Percentiles rank a stretch among this genome's conserved stretches.
Conservation (phyloP, 2,888 invertebrate species). For the Leucoma salicis region DNA sequence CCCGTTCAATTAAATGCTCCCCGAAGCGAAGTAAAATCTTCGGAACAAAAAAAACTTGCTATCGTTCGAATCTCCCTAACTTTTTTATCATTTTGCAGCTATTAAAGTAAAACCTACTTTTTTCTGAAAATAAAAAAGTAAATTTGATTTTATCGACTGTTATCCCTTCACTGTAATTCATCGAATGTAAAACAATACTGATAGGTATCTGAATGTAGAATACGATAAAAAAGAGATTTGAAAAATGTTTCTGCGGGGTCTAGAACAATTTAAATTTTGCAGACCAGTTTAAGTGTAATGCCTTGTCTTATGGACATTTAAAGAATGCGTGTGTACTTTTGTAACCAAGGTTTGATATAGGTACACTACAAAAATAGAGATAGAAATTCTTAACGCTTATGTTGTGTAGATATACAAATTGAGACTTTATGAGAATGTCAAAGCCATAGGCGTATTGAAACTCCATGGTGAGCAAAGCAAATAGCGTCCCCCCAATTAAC, state of each 20-base stretch:
- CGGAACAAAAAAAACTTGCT: slow-evolving; percentile 55
- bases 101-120: slow-evolving; percentile 67
- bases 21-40: slow-evolving; percentile 60
- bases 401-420: slow-evolving; percentile 17
- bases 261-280: slow-evolving; percentile 55
- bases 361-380: slow-evolving; percentile 10
- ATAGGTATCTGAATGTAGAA: slow-evolving; percentile 64
- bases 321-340: slow-evolving; percentile 36
- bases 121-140: slow-evolving; percentile 57
- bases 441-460: slow-evolving; percentile 31
- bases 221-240: slow-evolving; percentile 64
- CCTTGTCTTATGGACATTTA: slow-evolving; percentile 60
- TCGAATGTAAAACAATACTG: slow-evolving; percentile 71
- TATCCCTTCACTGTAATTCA: slow-evolving; percentile 63
- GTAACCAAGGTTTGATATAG: slow-evolving; percentile 15
- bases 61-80: slow-evolving; percentile 52
- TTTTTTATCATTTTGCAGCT: slow-evolving; percentile 64
- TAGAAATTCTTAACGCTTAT: slow-evolving; percentile 13
- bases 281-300: slow-evolving; percentile 67
- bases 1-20: slow-evolving; percentile 68
- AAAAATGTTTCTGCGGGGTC: slow-evolving; percentile 54
- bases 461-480: slow-evolving; percentile 48
- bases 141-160: slow-evolving; percentile 67
- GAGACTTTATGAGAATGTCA: slow-evolving; percentile 28
- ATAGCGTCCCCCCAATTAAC: slow-evolving; percentile 67